Percentiles rank a stretch among this genome's conserved stretches.
These are phyloP conservation scores for Pionites leucogaster DNA, from an alignment of 2,113 vertebrate genomes.

Conservation along the genomic window DNA sequence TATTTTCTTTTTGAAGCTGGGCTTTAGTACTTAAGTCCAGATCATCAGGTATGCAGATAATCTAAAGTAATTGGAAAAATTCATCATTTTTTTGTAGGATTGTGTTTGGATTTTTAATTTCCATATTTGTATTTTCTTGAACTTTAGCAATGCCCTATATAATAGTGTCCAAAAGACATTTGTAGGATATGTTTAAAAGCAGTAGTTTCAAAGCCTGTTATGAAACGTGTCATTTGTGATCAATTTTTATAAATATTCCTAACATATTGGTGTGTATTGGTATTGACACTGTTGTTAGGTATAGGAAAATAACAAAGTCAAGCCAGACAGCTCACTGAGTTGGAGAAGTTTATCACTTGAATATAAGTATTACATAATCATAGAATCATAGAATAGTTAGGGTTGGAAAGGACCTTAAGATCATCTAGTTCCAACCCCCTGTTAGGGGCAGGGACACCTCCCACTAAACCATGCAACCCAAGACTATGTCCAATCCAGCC, in stretches of 20 bases:
- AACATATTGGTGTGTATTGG: background rate
- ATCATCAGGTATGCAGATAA: background rate
- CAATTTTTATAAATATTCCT: background rate
- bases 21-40: background rate
- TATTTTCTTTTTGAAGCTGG: background rate
- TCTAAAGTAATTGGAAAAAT: background rate
- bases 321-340: background rate
- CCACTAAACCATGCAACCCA: too few relatives aligned
- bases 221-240: background rate
- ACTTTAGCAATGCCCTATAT: background rate
- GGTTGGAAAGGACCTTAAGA: too few relatives aligned
- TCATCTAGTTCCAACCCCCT: too few relatives aligned
- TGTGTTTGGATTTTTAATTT: background rate
- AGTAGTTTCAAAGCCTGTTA: background rate
- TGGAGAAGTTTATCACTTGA: background rate
- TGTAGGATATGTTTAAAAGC: background rate
- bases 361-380: background rate
- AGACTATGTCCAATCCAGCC: too few relatives aligned
- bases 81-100: background rate
- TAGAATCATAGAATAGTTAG: too few relatives aligned
- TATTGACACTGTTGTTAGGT: background rate
- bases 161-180: background rate
- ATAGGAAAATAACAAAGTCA: background rate
- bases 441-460: too few relatives aligned
- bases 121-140: background rate